A percentile compares a stretch with the other conserved stretches of the same genome.
These are phyloP conservation scores for Orius laevigatus DNA, from an alignment of 1,140 invertebrate species.

Conservation along the genomic window DNA sequence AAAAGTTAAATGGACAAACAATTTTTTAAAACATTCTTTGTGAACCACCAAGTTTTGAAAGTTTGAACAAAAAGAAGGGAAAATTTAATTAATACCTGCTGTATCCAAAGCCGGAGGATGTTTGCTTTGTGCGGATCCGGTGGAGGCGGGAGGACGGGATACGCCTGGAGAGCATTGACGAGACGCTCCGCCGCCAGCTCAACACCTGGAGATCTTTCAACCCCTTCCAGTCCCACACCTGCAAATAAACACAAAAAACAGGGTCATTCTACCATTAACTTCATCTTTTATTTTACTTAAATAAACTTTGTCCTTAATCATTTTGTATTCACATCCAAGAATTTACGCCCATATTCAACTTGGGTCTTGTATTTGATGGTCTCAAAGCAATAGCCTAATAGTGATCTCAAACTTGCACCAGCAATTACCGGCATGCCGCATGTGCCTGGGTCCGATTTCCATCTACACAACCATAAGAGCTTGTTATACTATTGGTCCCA, in stretches of 20 bases:
- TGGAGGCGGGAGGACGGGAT: constrained; percentile 19
- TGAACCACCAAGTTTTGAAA: not conserved
- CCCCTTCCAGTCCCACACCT: constrained; percentile 15
- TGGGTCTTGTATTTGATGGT: no score
- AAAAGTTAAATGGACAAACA: not conserved
- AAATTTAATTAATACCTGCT: constrained; percentile 14
- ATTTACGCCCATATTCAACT: no score
- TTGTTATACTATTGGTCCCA: no score
- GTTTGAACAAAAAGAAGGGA: not conserved
- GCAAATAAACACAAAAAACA: constrained; percentile 3
- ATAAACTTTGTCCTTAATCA: no score
- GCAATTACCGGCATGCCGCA: no score
- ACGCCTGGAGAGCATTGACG: constrained; percentile 15
- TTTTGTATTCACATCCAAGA: no score
- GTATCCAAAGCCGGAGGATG: constrained; percentile 17
- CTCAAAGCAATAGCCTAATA: no score
- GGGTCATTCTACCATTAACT: not conserved
- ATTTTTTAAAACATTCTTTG: not conserved
- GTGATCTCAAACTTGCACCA: no score
- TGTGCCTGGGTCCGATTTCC: no score
- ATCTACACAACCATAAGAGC: no score
- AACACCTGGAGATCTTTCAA: constrained; percentile 6
- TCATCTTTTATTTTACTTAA: no score
- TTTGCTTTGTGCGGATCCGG: constrained; percentile 18
- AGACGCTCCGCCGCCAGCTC: constrained; percentile 18